A percentile compares a stretch with the other conserved stretches of the same genome.
These are phyloP conservation scores for Proteles cristata DNA, from an alignment of 2,113 vertebrate species.

Conservation along the genomic window DNA sequence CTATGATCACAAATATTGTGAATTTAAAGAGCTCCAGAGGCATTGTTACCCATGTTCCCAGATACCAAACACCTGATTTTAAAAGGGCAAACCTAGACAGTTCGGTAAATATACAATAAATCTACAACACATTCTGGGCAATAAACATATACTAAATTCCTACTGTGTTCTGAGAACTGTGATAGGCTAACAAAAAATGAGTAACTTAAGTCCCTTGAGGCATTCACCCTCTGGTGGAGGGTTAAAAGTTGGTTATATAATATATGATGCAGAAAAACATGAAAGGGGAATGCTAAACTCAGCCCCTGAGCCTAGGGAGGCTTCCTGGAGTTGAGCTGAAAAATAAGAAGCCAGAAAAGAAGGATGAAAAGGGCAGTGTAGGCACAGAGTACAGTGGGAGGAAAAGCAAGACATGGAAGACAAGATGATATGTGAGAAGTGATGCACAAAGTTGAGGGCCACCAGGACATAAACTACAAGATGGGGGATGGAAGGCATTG, in stretches of 20 bases:
- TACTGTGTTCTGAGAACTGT: background rate
- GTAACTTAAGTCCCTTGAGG: background rate
- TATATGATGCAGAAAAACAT: background rate
- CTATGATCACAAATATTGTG: background rate
- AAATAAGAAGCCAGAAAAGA: background rate
- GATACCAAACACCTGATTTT: conserved; percentile 12
- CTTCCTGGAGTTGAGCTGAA: background rate
- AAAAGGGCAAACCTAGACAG: conserved; percentile 37
- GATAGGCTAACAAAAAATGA: background rate
- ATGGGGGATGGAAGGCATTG: background rate
- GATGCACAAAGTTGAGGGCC: background rate
- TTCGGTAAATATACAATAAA: conserved; percentile 32
- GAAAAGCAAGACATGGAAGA: background rate
- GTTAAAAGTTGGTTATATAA: background rate
- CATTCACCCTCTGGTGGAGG: background rate
- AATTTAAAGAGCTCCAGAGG: conserved; percentile 7
- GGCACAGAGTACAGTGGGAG: background rate
- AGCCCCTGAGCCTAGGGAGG: background rate
- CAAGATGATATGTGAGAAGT: background rate
- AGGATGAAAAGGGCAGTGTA: background rate
- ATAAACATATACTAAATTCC: background rate
- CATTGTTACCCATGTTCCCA: background rate
- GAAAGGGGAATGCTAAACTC: background rate
- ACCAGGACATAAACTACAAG: background rate
- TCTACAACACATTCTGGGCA: background rate